Conservation (phyloP, 2,888 invertebrate species). For the Iselma pallidipennis region DNA sequence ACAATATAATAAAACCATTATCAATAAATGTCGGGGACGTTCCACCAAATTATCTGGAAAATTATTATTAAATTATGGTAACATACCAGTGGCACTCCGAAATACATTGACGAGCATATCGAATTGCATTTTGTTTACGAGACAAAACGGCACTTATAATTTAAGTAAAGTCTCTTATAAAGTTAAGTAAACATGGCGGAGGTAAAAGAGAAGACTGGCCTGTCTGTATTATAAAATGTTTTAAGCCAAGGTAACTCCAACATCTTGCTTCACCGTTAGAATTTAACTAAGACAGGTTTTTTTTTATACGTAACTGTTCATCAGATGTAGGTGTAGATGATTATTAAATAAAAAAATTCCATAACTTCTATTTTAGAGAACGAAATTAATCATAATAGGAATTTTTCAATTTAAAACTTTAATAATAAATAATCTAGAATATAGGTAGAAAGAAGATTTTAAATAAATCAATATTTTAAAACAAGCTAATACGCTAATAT, state of each 20-base stretch:
- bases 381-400: neutral
- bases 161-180: neutral
- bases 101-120: conserved; percentile 48
- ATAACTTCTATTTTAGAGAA: neutral
- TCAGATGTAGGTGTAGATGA: conserved; percentile 10
- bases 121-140: conserved; percentile 49
- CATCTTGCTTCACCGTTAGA: conserved; percentile 36
- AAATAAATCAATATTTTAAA: neutral
- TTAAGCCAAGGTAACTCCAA: conserved; percentile 35
- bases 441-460: too few species aligned
- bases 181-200: conserved; percentile 37
- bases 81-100: conserved; percentile 44
- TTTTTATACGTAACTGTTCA: conserved; percentile 11
- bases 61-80: neutral
- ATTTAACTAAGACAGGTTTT: conserved; percentile 32
- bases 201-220: conserved; percentile 34
- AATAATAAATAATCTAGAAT: too few species aligned
- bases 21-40: neutral
- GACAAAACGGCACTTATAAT: conserved; percentile 6
- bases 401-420: too few species aligned
- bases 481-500: neutral
- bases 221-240: conserved; percentile 22
- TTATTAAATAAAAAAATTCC: neutral
- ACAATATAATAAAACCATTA: neutral
- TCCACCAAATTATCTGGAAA: neutral